Conservation (phyloP, 2,113 vertebrate genomes). For the Gopherus flavomarginatus region DNA sequence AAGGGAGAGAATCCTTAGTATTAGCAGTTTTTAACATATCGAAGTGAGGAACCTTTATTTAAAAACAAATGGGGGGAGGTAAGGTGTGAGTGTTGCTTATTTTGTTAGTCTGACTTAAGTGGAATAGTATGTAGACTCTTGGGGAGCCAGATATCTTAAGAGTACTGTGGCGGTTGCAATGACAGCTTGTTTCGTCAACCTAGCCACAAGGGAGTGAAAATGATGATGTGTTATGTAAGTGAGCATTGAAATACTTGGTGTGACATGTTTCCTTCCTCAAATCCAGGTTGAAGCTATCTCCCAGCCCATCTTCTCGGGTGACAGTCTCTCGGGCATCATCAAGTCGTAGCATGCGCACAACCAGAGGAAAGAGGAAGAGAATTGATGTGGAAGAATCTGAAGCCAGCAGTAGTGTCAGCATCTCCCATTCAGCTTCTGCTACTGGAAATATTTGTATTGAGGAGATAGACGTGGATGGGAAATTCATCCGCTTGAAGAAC, state of each 20-base stretch:
- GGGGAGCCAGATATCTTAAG: background rate
- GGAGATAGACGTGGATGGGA: constrained; percentile 92
- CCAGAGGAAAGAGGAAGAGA: constrained; percentile 89
- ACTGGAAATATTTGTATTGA: constrained; percentile 87
- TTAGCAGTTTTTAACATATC: background rate
- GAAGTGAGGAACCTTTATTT: background rate
- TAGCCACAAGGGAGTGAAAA: background rate
- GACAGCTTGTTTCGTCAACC: background rate
- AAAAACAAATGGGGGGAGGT: background rate
- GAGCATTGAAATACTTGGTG: background rate
- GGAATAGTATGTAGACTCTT: background rate
- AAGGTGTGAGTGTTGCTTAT: background rate
- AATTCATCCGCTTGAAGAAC: constrained; percentile 91
- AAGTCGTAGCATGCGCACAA: constrained; percentile 84
- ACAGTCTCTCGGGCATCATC: constrained; percentile 88
- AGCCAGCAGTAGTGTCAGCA: constrained; percentile 90
- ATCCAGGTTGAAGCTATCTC: constrained; percentile 86
- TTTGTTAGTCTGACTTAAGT: background rate
- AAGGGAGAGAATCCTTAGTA: background rate
- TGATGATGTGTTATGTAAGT: background rate
- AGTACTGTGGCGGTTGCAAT: background rate
- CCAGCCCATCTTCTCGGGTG: constrained; percentile 87
- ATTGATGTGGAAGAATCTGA: constrained; percentile 89
- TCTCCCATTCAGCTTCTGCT: constrained; percentile 89
- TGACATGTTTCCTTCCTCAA: background rate